These are phyloP conservation scores for Borostomias antarcticus DNA, from an alignment of 2,797 vertebrate species.

Conservation along the genomic window DNA sequence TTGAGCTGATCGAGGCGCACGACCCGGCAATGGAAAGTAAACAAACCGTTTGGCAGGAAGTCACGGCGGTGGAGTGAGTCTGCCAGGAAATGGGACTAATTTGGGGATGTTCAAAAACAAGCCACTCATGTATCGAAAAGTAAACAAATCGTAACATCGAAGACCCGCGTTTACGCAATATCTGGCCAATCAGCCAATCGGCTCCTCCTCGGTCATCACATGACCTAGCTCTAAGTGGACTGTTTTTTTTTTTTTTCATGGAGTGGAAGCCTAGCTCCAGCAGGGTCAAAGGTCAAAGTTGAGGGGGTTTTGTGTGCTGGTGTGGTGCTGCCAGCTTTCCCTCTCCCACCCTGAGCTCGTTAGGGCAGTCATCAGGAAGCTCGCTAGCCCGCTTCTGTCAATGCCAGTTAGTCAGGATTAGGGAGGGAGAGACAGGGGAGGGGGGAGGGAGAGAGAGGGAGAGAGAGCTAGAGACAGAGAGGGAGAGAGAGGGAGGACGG, in stretches of 20 bases:
- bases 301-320: neutral
- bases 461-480: neutral
- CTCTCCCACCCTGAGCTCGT: neutral
- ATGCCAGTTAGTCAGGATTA: slow-evolving; percentile 26
- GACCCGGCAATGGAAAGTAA: no score
- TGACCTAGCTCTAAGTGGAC: neutral
- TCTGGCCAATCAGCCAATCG: neutral
- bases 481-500: neutral
- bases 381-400: slow-evolving; percentile 28
- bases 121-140: no score
- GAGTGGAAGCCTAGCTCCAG: neutral
- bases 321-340: neutral
- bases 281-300: slow-evolving; percentile 1
- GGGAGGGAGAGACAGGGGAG: slow-evolving; percentile 1
- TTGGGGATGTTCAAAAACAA: no score
- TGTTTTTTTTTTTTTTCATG: neutral
- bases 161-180: no score
- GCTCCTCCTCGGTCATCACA: neutral
- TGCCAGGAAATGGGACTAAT: neutral
- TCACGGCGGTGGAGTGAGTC: neutral
- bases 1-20: no score
- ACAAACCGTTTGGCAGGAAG: neutral
- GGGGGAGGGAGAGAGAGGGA: slow-evolving; percentile 16
- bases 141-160: no score
- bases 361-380: slow-evolving; percentile 18